Percentiles rank a stretch among this genome's conserved stretches.
phyloP scores from a whole-genome alignment of 2,888 invertebrate species.

The Papilio demoleus region DNA sequence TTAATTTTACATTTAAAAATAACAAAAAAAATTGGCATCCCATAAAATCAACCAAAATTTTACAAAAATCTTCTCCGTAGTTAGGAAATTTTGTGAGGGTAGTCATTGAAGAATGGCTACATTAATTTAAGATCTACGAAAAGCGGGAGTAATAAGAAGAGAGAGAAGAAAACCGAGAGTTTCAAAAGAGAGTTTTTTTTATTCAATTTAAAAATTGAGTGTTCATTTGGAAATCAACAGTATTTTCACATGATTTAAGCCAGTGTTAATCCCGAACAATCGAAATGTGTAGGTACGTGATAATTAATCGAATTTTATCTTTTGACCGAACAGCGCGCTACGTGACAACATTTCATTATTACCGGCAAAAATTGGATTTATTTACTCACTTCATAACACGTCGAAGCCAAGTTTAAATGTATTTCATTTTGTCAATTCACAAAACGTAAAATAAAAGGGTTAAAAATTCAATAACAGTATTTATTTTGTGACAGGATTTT shows the following conservation, averaged over 20 bases:
- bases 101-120: too few species aligned
- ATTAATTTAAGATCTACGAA: neutral
- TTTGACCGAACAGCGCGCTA: constrained; percentile 27
- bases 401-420: constrained; percentile 20
- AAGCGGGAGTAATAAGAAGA: neutral
- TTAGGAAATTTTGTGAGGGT: too few species aligned
- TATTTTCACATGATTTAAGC: constrained; percentile 4
- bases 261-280: constrained; percentile 17
- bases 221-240: neutral
- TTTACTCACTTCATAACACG: constrained; percentile 34
- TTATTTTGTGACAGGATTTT: neutral
- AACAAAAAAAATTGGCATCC: too few species aligned
- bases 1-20: too few species aligned
- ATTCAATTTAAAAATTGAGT: neutral
- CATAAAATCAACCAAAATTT: too few species aligned
- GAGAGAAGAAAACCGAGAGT: too few species aligned
- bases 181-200: neutral
- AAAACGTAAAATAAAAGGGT: neutral
- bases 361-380: constrained; percentile 35
- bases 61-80: too few species aligned
- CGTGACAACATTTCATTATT: constrained; percentile 26
- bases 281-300: constrained; percentile 10
- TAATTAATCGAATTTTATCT: constrained; percentile 33
- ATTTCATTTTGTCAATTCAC: constrained; percentile 11
- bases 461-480: neutral